Percentiles rank a stretch among this genome's conserved stretches.
phyloP scores from a whole-genome alignment of 2,888 invertebrate species.

The Silvanus unidentatus region DNA sequence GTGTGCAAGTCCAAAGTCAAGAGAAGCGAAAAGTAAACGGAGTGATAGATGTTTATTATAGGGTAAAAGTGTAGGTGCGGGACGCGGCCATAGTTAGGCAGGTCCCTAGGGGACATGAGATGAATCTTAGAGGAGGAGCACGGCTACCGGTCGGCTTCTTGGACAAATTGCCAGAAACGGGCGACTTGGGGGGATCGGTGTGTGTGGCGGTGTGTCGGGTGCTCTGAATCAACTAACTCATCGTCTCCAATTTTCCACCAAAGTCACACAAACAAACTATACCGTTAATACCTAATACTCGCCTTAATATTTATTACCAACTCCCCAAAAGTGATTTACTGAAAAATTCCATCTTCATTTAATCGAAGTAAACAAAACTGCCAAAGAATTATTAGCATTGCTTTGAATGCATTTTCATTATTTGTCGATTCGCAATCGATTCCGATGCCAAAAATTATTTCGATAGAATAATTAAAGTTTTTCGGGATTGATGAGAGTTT shows the following conservation, averaged over 20 bases:
- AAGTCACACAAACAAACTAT: slow-evolving; percentile 7
- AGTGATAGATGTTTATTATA: slow-evolving; percentile 46
- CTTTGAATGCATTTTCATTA: too few species aligned
- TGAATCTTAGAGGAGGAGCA: slow-evolving; percentile 45
- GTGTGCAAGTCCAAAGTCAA: too few species aligned
- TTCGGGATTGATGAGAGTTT: neutral
- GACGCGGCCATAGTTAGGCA: slow-evolving; percentile 43
- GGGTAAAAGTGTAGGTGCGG: slow-evolving; percentile 25
- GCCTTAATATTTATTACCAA: too few species aligned
- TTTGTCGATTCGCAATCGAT: too few species aligned
- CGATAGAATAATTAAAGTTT: too few species aligned
- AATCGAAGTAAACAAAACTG: too few species aligned
- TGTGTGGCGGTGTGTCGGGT: slow-evolving; percentile 26
- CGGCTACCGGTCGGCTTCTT: slow-evolving; percentile 30
- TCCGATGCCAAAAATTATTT: too few species aligned
- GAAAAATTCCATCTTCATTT: too few species aligned
- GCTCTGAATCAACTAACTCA: slow-evolving; percentile 10
- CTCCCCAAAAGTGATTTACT: too few species aligned
- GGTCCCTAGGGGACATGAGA: slow-evolving; percentile 40
- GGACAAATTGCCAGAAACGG: slow-evolving; percentile 40
- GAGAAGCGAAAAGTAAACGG: slow-evolving; percentile 7
- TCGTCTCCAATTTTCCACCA: slow-evolving; percentile 18
- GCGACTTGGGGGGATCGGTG: slow-evolving; percentile 24
- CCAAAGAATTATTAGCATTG: too few species aligned
- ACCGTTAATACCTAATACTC: too few species aligned